Evolutionary conservation across 2,113 vertebrate species (phyloP).

Genomic region (Kryptolebias marmoratus): DNA sequence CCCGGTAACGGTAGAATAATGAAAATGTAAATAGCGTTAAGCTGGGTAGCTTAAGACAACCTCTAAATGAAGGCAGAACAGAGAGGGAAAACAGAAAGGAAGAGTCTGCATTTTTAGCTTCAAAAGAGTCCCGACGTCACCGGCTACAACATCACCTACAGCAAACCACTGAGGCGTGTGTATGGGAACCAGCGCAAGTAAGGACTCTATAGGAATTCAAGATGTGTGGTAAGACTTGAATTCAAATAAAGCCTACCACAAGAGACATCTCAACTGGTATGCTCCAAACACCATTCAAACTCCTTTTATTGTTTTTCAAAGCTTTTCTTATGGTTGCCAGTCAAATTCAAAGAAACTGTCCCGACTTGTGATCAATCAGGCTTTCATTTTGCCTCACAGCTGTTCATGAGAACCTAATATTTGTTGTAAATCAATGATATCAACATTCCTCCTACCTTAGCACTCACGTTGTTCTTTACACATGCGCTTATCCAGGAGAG

Average conservation of each 20-base stretch:
- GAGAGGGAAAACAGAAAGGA: constrained; percentile 20
- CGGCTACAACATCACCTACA: constrained; percentile 48
- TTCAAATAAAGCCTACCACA: constrained; percentile 37
- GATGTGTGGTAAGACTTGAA: constrained; percentile 39
- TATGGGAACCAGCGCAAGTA: constrained; percentile 52
- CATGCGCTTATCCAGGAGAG: constrained; percentile 35
- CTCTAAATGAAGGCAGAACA: constrained; percentile 74
- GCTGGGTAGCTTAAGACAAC: constrained; percentile 78
- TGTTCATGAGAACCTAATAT: constrained; percentile 38
- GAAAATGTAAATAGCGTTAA: constrained; percentile 82
- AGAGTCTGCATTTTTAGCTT: constrained; percentile 50
- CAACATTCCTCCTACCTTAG: constrained; percentile 51
- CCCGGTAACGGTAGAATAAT: constrained; percentile 78
- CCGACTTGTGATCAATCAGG: constrained; percentile 30
- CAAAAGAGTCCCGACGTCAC: constrained; percentile 50
- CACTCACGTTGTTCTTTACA: constrained; percentile 42
- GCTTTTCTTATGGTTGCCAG: constrained; percentile 26
- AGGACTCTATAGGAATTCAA: constrained; percentile 45
- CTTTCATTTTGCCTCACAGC: constrained; percentile 13
- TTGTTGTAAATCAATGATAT: constrained; percentile 31
- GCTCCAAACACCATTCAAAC: constrained; percentile 47
- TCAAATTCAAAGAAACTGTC: constrained; percentile 32
- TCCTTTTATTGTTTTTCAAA: constrained; percentile 7
- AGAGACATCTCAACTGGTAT: constrained; percentile 40
- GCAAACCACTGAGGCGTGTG: constrained; percentile 36